phyloP scores from a whole-genome alignment of 2,888 invertebrate genomes.

The Trichogramma dendrolimi region DNA sequence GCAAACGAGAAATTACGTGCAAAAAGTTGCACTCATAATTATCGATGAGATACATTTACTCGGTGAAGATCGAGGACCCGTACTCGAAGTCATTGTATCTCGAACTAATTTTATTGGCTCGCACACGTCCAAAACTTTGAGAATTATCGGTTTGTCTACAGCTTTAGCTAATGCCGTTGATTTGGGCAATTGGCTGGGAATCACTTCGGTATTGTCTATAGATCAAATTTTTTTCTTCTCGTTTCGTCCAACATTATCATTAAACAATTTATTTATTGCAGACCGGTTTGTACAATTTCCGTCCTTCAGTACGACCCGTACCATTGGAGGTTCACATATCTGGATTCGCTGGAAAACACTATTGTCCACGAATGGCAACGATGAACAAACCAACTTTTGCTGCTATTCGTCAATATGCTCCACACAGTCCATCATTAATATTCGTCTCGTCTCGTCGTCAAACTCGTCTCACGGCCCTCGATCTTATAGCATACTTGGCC shows the following conservation, averaged over 20 bases:
- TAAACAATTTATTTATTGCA: slow-evolving; percentile 10
- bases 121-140: slow-evolving; percentile 74
- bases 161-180: slow-evolving; percentile 97
- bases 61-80: slow-evolving; percentile 84
- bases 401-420: slow-evolving; percentile 89
- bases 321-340: slow-evolving; percentile 91
- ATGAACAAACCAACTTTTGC: slow-evolving; percentile 99
- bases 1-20: slow-evolving; percentile 94
- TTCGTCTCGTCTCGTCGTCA: slow-evolving; percentile 96
- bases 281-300: slow-evolving; percentile 94
- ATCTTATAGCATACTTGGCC: slow-evolving; percentile 85
- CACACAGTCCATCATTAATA: slow-evolving; percentile 83
- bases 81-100: slow-evolving; percentile 95
- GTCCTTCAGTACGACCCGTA: slow-evolving; percentile 95
- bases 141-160: slow-evolving; percentile 93
- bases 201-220: slow-evolving; percentile 54
- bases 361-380: slow-evolving; percentile 98
- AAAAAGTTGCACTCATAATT: slow-evolving; percentile 83
- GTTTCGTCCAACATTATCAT: background rate
- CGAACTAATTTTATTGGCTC: slow-evolving; percentile 94
- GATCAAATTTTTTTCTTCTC: background rate
- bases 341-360: slow-evolving; percentile 96
- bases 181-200: slow-evolving; percentile 93
- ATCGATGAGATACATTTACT: slow-evolving; percentile 98
- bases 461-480: slow-evolving; percentile 92